Conservation (phyloP, 1,140 invertebrate species). For the Anthonomus grandis region DNA sequence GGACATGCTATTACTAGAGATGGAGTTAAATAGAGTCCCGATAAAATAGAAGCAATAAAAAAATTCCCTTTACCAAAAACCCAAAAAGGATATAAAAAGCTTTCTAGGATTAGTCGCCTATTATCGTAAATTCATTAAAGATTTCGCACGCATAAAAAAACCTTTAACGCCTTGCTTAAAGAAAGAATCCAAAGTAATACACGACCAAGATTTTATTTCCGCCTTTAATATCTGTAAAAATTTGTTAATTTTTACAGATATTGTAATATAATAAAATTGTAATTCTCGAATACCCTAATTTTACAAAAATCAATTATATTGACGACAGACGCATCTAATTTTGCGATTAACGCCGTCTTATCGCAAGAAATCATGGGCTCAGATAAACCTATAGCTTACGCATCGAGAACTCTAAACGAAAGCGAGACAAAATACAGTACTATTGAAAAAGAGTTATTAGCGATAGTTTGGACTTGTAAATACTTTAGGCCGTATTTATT, state of each 20-base stretch:
- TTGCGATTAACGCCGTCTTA: too few relatives aligned
- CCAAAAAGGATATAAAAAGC: conserved; percentile 37
- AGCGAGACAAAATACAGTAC: conserved; percentile 5
- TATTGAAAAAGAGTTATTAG: conserved; percentile 11
- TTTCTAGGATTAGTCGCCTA: conserved; percentile 49
- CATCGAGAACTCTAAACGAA: neutral
- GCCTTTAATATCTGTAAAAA: conserved; percentile 39
- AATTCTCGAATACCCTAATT: conserved; percentile 39
- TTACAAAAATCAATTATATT: too few relatives aligned
- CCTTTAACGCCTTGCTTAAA: conserved; percentile 43
- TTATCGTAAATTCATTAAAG: conserved; percentile 28
- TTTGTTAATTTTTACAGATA: conserved; percentile 35
- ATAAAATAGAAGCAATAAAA: conserved; percentile 23
- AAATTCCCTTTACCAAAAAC: conserved; percentile 17
- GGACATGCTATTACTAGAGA: conserved; percentile 31
- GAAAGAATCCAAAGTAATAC: too few relatives aligned
- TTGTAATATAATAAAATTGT: too few relatives aligned
- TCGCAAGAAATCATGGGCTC: too few relatives aligned
- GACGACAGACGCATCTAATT: too few relatives aligned
- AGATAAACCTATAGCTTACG: too few relatives aligned
- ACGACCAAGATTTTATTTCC: neutral
- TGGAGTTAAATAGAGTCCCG: conserved; percentile 33
- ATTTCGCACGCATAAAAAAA: conserved; percentile 42
- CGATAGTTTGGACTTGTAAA: conserved; percentile 9
- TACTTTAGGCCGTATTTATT: conserved; percentile 12